Evolutionary conservation across 2,888 invertebrate species (phyloP), one percentile per base, ranked within the genome.

Genomic region (Cacoxenus indagator): DNA sequence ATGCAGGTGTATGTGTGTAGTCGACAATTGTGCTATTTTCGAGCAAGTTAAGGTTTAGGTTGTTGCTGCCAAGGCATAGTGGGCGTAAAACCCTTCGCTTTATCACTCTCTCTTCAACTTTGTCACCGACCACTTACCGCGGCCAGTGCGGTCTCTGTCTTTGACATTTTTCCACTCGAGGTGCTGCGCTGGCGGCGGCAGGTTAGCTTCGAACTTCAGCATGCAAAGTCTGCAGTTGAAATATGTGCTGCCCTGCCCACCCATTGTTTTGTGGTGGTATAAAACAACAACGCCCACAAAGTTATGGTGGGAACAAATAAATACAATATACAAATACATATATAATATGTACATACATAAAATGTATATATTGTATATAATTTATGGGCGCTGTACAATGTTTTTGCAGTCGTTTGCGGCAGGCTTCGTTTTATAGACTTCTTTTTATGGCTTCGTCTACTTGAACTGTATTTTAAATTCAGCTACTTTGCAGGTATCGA

Each of bases 1-100:
- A n/a, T 46, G 46, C n/a, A 2, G 22, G 24, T 46, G 22, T 19
- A 19, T 48, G 29, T 54, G 37, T 22, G 54, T 55, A 22, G 46
- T 27, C 48, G 46, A 67, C 46, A 67, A 67, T 43, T 59, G 54
- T 65, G 54, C 37, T 65, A 55, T 65, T 65, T 65, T 57, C 66
- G 65, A 69, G 67, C 61, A 45, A 51, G 48, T 54, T 66, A 64
- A 37, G 68, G 27, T 48, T 67, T 26, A 67, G 64, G 61, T 65
- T 69, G 68, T 69, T 57, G 66, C 57, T 54, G 67, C 31, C 66
- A 48, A 19, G 55, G 45, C 9, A 29, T 51, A 51, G 64, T 26
- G 48, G 17, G 22, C 54, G 65, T 31, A n/a, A n/a, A n/a, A n/a
- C n/a, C n/a, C n/a, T n/a, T n/a, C n/a, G n/a, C n/a, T n/a, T 17